phyloP scores from a whole-genome alignment of 2,888 invertebrate species.

The Gordius sp. region DNA sequence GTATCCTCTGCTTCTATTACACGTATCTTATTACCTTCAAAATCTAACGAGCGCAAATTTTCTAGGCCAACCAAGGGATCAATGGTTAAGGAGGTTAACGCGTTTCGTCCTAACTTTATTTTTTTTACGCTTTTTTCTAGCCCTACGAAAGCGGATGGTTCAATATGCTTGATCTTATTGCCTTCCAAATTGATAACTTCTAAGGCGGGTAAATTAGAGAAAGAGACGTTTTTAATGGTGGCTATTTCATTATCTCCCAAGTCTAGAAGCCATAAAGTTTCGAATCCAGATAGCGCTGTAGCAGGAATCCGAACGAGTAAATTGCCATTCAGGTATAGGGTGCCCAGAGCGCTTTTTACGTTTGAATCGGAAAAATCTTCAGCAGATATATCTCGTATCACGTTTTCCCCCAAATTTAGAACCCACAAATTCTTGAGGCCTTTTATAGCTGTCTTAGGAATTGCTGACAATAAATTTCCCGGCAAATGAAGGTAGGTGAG shows the following conservation, averaged over 20 bases:
- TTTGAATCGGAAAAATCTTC: constrained; percentile 16
- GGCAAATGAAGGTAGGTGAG: constrained; percentile 7
- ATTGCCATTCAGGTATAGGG: background rate
- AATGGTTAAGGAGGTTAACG: no score
- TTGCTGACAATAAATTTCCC: background rate
- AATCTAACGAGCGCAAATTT: no score
- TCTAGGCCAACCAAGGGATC: no score
- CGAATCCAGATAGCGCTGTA: background rate
- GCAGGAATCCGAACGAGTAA: background rate
- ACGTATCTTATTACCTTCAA: no score
- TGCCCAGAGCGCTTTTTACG: background rate
- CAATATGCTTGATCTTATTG: background rate
- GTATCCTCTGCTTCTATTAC: no score
- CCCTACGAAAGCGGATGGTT: background rate
- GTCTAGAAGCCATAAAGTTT: background rate
- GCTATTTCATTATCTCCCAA: background rate
- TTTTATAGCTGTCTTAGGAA: constrained; percentile 15
- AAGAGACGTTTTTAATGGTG: background rate
- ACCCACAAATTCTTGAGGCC: constrained; percentile 20
- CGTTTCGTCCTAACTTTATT: background rate
- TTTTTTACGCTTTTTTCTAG: background rate
- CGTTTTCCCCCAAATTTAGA: constrained; percentile 20
- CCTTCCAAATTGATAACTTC: background rate
- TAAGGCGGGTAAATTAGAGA: background rate
- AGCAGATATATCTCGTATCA: constrained; percentile 20